Evolutionary conservation across 2,888 invertebrate genomes (phyloP), one percentile per base, ranked within the genome.

Genomic region (Hypolimnas misippus): DNA sequence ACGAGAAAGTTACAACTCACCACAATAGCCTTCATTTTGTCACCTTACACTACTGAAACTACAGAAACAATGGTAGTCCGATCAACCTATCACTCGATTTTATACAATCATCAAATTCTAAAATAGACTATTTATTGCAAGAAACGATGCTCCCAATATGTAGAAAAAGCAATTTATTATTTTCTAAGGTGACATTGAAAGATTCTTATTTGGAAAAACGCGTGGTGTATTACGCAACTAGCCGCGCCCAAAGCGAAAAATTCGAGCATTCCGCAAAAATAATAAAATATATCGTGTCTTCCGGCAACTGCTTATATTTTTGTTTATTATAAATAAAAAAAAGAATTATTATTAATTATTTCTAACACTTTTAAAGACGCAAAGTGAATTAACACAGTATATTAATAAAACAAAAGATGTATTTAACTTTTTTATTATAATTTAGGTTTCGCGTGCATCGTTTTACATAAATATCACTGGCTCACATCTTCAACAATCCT

Each of bases 121-220:
- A 89, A 85, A 85, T 86, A 82, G 86, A 84, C 81, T 85, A 89
- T 86, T 83, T 84, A 87, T 85, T 83, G 77, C 83, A 82, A 80
- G 77, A 85, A 86, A 78, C 78, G 76, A 75, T 79, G 72, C 72
- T 72, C 79, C 75, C 76, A 78, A 81, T 78, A 83, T 77, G 80
- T 78, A 81, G 76, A 83, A 86, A 89, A 89, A 89, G 87, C 81
- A 74, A 90, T 90, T 89, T 89, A 87, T 51, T 67, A 57, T 82
- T 82, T 81, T 83, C 84, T 81, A 77, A 74, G 76, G 71, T 84
- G 84, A 77, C 83, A 84, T 89, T 87, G 81, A 73, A 69, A 69
- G 64, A 68, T 69, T 74, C 86, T 74, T 86, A 85, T 87, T 84
- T 85, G 86, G 89, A 70, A 70, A 72, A 76, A 64, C 69, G 67